Percentiles rank a stretch among this genome's conserved stretches.
Evolutionary conservation across 2,888 invertebrate genomes (phyloP).

Genomic region (Mantis religiosa): DNA sequence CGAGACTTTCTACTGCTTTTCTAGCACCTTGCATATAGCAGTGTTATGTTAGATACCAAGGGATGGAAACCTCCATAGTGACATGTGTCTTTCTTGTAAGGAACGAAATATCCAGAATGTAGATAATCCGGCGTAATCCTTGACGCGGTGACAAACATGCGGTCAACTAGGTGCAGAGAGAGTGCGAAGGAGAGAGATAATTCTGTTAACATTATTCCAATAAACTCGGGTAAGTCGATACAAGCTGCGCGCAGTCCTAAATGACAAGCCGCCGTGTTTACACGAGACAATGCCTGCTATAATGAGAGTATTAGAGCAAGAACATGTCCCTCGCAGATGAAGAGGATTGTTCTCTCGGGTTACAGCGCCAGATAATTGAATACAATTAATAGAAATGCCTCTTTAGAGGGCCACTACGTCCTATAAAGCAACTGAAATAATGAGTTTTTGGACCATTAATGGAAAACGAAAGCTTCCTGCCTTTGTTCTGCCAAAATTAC

Average conservation of each 20-base stretch:
- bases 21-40: too few relatives aligned
- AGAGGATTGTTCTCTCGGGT: neutral
- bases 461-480: too few relatives aligned
- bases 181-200: neutral
- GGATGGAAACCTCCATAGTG: neutral
- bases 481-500: too few relatives aligned
- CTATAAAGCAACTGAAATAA: neutral
- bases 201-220: neutral
- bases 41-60: too few relatives aligned
- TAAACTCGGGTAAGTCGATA: neutral
- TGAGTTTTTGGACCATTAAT: neutral
- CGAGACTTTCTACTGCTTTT: too few relatives aligned
- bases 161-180: neutral
- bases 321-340: neutral
- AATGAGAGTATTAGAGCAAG: neutral
- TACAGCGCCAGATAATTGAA: neutral
- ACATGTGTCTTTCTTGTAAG: neutral
- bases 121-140: neutral
- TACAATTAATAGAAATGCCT: neutral
- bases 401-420: neutral
- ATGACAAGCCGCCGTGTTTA: neutral
- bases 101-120: neutral
- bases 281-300: neutral
- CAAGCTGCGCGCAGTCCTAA: neutral
- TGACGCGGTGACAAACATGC: neutral